phyloP scores from a whole-genome alignment of 2,797 vertebrate genomes.

The Diplodus sargus region DNA sequence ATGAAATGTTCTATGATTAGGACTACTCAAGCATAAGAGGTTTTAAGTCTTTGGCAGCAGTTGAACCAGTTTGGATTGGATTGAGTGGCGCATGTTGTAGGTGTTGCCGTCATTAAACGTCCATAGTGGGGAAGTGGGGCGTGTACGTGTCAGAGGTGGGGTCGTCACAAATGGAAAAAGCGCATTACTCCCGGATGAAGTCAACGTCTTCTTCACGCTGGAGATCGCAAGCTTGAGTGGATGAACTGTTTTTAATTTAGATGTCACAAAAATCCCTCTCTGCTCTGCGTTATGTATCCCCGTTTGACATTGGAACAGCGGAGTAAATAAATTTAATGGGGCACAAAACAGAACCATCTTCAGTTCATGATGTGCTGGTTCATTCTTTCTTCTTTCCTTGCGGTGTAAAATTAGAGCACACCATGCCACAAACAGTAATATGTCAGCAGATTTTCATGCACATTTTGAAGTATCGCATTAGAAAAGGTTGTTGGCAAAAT shows the following conservation, averaged over 20 bases:
- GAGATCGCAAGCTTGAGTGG: conserved; percentile 2
- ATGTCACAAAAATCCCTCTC: conserved; percentile 17
- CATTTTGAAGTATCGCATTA: too few species aligned
- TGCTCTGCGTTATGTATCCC: conserved; percentile 13
- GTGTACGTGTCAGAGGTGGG: conserved; percentile 28
- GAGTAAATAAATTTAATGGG: conserved; percentile 29
- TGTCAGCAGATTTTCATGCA: too few species aligned
- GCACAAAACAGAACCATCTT: conserved; percentile 31
- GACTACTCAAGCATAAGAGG: conserved; percentile 59
- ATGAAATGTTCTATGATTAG: conserved; percentile 57
- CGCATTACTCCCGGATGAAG: conserved; percentile 46
- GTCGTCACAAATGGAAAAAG: conserved; percentile 59
- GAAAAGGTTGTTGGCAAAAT: conserved; percentile 4
- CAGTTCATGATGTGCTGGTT: conserved; percentile 27
- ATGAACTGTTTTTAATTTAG: conserved; percentile 52
- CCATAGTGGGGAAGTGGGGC: conserved; percentile 26
- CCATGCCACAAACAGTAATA: conserved; percentile 43
- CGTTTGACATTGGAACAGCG: conserved; percentile 8
- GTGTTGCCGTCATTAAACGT: conserved; percentile 11
- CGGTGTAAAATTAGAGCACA: conserved; percentile 59
- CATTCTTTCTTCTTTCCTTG: conserved; percentile 33
- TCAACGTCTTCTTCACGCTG: conserved; percentile 6
- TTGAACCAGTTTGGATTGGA: conserved; percentile 55
- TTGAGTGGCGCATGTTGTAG: too few species aligned
- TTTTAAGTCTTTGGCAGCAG: conserved; percentile 72